Percentiles rank a stretch among this genome's conserved stretches.
phyloP scores from a whole-genome alignment of 2,797 vertebrate genomes.

The Lophius americanus region DNA sequence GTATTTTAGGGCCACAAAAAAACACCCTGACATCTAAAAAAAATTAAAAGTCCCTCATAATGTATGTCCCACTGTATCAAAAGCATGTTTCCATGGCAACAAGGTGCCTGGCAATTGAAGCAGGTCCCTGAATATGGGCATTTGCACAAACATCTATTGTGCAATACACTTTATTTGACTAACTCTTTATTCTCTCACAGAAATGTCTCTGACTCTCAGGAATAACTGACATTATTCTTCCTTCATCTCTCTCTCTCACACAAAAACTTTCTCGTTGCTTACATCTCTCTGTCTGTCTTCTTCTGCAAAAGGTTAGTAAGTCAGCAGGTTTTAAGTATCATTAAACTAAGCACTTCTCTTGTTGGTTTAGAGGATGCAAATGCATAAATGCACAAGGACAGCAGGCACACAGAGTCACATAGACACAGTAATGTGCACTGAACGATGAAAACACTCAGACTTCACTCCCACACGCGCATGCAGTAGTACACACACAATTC shows the following conservation, averaged over 20 bases:
- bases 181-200: conserved; percentile 44
- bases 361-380: conserved; percentile 54
- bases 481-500: conserved; percentile 33
- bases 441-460: conserved; percentile 37
- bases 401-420: conserved; percentile 13
- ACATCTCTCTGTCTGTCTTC: conserved; percentile 3
- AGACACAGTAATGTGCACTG: conserved; percentile 11
- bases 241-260: conserved; percentile 20
- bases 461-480: conserved; percentile 40
- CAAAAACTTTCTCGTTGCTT: neutral
- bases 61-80: conserved; percentile 36
- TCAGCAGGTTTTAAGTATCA: conserved; percentile 49
- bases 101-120: conserved; percentile 21
- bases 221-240: conserved; percentile 19
- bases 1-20: conserved; percentile 9
- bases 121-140: conserved; percentile 33
- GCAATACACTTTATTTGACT: conserved; percentile 36
- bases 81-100: conserved; percentile 64
- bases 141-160: conserved; percentile 37
- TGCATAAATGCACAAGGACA: conserved; percentile 16
- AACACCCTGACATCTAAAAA: neutral
- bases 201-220: conserved; percentile 35
- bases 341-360: conserved; percentile 44
- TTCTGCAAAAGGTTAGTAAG: conserved; percentile 46
- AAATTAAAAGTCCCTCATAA: conserved; percentile 21